Base-by-base conservation (phyloP, 2,888 invertebrate species). In the Barypeithes pellucidus region DNA sequence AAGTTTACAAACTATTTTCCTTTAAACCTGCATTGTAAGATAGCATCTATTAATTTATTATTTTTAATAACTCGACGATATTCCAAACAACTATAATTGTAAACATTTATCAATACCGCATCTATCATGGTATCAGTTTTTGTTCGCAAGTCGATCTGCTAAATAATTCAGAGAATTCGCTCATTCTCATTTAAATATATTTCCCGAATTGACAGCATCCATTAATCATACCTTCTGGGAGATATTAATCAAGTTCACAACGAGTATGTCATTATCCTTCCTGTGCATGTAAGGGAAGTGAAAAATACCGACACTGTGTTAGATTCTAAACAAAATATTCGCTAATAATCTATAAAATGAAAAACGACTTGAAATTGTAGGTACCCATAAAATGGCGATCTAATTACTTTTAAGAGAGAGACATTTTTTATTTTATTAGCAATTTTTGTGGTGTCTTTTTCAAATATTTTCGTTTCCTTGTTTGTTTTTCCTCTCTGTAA, bases 121-220 rank as follows among this genome's bases (percentile, higher is more conserved):
- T 67, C 67, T 67, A 45, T 18, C 9, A 50, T 22, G 24, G 41
- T 2, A 59, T 43, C 47, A 20, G 67, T 72, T 72, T 72, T 72
- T 72, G 65, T 72, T 72, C 54, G 72, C 67, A 36, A 72, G 54
- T 72, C 45, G 72, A 45, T 67, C 45, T 59, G 69, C 16, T 73
- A 65, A 73, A 73, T 68, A 68, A 69, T 68, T 68, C 74, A 60
- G 66, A 60, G 57, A 71, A 74, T 74, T 66, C 71, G 66, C 63
- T 68, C 62, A 74, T 71, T 57, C 70, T 74, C 61, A 74, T 74
- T 71, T 74, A 60, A 74, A 74, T 74, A 71, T 71, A 74, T 74
- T 74, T 71, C 63, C 43, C 67, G 65, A 74, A 74, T 74, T 74
- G 74, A 70, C 74, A 71, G 67, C 52, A 5, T 24, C 57, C 71